Conservation (phyloP, 2,113 vertebrate genomes). For the Boulengeromyrus knoepffleri region DNA sequence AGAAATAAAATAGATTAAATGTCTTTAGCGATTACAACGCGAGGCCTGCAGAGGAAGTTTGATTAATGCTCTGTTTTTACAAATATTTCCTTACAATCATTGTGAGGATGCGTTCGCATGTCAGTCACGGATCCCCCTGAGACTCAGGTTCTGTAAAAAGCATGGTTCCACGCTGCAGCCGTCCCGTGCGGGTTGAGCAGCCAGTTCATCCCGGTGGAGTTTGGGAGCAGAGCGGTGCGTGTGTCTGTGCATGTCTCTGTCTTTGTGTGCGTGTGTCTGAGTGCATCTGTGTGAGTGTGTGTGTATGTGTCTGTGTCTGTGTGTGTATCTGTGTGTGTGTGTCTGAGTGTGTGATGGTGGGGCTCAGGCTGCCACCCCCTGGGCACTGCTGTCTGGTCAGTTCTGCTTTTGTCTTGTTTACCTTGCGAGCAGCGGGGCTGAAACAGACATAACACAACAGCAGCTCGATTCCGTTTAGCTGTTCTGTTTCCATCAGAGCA, state of each 20-base stretch:
- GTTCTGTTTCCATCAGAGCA: neutral
- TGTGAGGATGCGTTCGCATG: constrained; percentile 8
- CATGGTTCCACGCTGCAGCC: neutral
- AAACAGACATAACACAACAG: neutral
- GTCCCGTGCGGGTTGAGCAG: neutral
- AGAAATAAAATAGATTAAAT: constrained; percentile 52
- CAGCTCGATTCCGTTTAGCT: neutral
- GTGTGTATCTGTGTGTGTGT: neutral
- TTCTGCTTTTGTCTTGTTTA: neutral
- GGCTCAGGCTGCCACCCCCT: neutral
- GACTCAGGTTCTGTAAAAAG: neutral
- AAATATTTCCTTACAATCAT: constrained; percentile 37
- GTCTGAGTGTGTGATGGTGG: neutral
- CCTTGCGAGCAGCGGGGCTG: neutral
- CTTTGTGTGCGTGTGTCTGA: neutral
- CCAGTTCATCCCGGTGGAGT: neutral
- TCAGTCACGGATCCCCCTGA: neutral
- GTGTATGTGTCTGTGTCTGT: neutral
- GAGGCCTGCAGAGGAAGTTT: constrained; percentile 24
- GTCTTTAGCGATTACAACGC: constrained; percentile 51
- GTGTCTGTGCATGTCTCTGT: neutral
- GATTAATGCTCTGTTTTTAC: constrained; percentile 43
- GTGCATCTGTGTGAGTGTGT: neutral
- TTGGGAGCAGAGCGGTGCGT: neutral
- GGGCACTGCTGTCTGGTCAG: neutral